A percentile compares a stretch with the other conserved stretches of the same genome.
phyloP scores from a whole-genome alignment of 2,113 vertebrate species.

The Dryoscopus gambensis region DNA sequence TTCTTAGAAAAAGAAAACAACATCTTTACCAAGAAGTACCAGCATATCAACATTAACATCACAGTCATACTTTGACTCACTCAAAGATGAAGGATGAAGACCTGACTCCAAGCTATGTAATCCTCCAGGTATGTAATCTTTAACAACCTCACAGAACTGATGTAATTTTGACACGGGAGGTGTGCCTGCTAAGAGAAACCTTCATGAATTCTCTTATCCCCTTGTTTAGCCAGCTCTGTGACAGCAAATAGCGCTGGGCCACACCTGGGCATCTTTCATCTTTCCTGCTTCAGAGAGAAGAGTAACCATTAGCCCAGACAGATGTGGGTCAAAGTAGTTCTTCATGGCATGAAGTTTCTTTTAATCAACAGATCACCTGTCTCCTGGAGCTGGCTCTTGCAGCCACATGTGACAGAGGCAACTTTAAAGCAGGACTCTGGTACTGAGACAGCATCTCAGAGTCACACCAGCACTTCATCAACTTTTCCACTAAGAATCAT shows the following conservation, averaged over 20 bases:
- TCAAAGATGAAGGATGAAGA: not conserved
- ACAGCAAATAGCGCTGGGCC: not conserved
- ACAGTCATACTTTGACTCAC: not conserved
- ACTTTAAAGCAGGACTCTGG: not conserved
- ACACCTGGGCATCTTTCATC: constrained; percentile 6
- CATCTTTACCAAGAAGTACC: not conserved
- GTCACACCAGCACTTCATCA: not conserved
- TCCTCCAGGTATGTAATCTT: not conserved
- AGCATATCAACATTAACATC: not conserved
- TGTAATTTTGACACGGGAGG: not conserved
- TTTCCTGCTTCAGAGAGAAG: not conserved
- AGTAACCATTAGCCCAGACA: not conserved
- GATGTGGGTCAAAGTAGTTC: not conserved
- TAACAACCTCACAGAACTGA: not conserved
- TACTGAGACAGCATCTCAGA: not conserved
- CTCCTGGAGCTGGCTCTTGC: not conserved
- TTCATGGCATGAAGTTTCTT: not conserved
- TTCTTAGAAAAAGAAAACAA: not conserved
- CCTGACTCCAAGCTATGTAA: not conserved
- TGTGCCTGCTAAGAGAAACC: not conserved
- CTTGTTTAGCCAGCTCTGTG: not conserved
- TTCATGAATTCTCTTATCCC: not conserved
- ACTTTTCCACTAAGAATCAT: not conserved
- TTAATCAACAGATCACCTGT: not conserved
- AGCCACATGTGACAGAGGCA: not conserved